A percentile compares a stretch with the other conserved stretches of the same genome.
These are phyloP conservation scores for Luscinia luscinia DNA, from an alignment of 2,797 vertebrate genomes.

Conservation along the genomic window DNA sequence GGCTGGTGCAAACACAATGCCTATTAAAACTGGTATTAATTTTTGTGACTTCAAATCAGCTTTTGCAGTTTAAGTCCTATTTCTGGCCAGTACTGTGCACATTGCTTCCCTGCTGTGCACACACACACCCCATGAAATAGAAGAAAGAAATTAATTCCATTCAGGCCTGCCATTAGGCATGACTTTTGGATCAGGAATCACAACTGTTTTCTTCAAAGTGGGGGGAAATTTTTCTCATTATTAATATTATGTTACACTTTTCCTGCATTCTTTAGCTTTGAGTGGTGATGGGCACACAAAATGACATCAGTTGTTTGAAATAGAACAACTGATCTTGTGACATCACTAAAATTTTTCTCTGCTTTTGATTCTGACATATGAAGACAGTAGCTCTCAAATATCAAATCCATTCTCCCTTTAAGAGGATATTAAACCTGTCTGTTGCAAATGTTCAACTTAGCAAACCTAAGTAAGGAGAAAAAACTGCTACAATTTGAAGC, in stretches of 20 bases:
- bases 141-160: neutral
- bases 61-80: neutral
- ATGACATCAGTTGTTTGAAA: neutral
- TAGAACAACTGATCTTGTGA: neutral
- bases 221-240: fast-evolving
- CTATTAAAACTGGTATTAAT: neutral
- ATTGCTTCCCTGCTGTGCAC: neutral
- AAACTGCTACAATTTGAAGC: neutral
- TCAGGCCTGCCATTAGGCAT: neutral
- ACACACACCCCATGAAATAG: neutral
- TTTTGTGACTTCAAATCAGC: neutral
- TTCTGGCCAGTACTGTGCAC: neutral
- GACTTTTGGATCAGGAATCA: neutral
- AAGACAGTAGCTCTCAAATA: neutral
- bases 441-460: neutral
- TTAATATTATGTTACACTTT: neutral
- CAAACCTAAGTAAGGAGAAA: neutral
- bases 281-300: neutral
- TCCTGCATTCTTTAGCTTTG: neutral
- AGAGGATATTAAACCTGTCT: neutral
- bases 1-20: neutral
- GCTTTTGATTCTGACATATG: neutral
- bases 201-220: neutral
- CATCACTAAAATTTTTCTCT: neutral
- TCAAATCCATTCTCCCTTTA: neutral